Percentiles rank a stretch among this genome's conserved stretches.
These are phyloP conservation scores for Cantharis rufa DNA, from an alignment of 2,888 invertebrate species.

Conservation along the genomic window DNA sequence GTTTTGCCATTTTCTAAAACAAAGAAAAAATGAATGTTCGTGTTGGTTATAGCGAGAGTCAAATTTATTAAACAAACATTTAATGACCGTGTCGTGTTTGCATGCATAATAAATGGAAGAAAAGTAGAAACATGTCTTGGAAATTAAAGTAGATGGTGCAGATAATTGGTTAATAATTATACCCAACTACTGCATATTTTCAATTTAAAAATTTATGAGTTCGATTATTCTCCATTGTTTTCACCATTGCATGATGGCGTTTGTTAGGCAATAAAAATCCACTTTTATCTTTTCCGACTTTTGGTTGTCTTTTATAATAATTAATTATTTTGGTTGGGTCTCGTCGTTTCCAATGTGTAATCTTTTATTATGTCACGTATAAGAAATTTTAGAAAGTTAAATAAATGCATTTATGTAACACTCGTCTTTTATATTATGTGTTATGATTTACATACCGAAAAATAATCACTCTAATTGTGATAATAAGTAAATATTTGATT, in stretches of 20 bases:
- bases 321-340: not conserved
- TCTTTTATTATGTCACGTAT: not conserved
- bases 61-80: not conserved
- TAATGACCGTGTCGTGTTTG: not conserved
- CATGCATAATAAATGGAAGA: not conserved
- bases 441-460: not conserved
- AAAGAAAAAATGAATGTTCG: not conserved
- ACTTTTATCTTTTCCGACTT: not conserved
- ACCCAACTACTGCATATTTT: not conserved
- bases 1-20: constrained; percentile 13
- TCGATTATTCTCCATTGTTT: not conserved
- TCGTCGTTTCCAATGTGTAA: not conserved
- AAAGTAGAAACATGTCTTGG: not conserved
- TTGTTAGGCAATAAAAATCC: not conserved
- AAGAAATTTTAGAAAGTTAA: not conserved
- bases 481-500: not conserved
- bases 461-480: not conserved
- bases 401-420: not conserved
- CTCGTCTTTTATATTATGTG: not conserved
- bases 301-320: not conserved
- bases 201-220: not conserved
- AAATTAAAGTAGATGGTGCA: not conserved
- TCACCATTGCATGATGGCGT: not conserved
- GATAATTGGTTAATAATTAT: not conserved
- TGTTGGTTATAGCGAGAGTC: not conserved